These are phyloP conservation scores for Acrocyrtus sp. DNA, from an alignment of 2,888 invertebrate genomes.

Conservation along the genomic window DNA sequence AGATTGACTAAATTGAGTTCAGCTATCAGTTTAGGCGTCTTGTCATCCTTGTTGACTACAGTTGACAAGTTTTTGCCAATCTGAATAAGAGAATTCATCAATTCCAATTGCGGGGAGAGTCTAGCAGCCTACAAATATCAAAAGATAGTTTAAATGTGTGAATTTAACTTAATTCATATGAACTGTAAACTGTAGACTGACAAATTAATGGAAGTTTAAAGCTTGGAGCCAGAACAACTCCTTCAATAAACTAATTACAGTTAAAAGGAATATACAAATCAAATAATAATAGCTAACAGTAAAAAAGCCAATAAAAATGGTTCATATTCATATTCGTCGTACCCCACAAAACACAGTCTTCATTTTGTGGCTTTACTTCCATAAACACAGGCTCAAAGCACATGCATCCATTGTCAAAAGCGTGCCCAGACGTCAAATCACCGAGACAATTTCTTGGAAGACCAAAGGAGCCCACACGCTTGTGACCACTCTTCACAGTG, in stretches of 20 bases:
- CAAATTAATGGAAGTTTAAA: too few species aligned
- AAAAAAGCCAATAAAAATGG: too few species aligned
- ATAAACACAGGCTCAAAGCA: constrained; percentile 87
- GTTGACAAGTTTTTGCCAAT: constrained; percentile 86
- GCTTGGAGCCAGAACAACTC: too few species aligned
- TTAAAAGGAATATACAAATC: constrained; percentile 48
- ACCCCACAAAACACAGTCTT: constrained; percentile 82
- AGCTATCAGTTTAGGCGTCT: constrained; percentile 90
- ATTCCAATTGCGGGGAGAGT: constrained; percentile 84
- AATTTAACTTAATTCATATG: too few species aligned
- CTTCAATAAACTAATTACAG: too few species aligned
- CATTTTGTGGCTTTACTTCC: constrained; percentile 79
- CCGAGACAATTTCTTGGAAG: constrained; percentile 71
- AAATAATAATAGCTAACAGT: neutral
- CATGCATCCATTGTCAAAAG: constrained; percentile 96
- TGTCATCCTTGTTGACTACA: constrained; percentile 87
- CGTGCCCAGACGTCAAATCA: constrained; percentile 92
- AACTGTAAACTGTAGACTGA: too few species aligned
- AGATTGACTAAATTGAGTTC: constrained; percentile 94
- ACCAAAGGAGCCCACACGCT: constrained; percentile 62
- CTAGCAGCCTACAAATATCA: constrained; percentile 75
- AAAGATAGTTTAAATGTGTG: too few species aligned
- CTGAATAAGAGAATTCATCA: constrained; percentile 85
- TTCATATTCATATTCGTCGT: too few species aligned
- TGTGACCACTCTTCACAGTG: constrained; percentile 51